Conservation (phyloP, 2,888 invertebrate species). For the Isoperla grammatica region DNA sequence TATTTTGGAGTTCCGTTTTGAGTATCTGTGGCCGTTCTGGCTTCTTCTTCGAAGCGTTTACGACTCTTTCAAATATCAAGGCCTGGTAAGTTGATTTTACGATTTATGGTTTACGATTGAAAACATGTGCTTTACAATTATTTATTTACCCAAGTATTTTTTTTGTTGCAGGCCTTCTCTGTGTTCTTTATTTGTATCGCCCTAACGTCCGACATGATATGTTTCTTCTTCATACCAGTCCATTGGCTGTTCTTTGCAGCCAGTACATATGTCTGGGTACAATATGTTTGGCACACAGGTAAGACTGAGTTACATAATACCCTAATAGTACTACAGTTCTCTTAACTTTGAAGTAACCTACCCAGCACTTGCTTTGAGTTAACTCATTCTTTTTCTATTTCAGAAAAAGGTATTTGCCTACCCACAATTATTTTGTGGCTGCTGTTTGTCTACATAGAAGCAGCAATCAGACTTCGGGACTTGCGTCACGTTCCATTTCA, state of each 20-base stretch:
- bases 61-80: conserved; percentile 97
- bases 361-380: no score
- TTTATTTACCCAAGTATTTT: neutral
- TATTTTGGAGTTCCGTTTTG: conserved; percentile 96
- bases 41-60: conserved; percentile 90
- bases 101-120: neutral
- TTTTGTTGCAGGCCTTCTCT: conserved; percentile 79
- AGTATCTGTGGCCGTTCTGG: conserved; percentile 99
- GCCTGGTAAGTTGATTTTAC: conserved; percentile 66
- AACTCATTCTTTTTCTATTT: conserved; percentile 44
- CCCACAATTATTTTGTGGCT: conserved; percentile 93
- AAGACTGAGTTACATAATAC: conserved; percentile 25
- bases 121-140: conserved; percentile 5
- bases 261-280: conserved; percentile 98
- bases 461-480: conserved; percentile 77
- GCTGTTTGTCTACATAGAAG: conserved; percentile 91
- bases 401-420: conserved; percentile 88
- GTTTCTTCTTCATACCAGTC: conserved; percentile 97
- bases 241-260: conserved; percentile 97
- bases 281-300: conserved; percentile 98
- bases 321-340: neutral
- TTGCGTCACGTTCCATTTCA: conserved; percentile 78
- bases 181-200: conserved; percentile 97
- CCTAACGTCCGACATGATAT: conserved; percentile 96
- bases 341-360: no score